Percentiles rank a stretch among this genome's conserved stretches.
phyloP scores from a whole-genome alignment of 2,113 vertebrate species.

The Danionella cerebrum region DNA sequence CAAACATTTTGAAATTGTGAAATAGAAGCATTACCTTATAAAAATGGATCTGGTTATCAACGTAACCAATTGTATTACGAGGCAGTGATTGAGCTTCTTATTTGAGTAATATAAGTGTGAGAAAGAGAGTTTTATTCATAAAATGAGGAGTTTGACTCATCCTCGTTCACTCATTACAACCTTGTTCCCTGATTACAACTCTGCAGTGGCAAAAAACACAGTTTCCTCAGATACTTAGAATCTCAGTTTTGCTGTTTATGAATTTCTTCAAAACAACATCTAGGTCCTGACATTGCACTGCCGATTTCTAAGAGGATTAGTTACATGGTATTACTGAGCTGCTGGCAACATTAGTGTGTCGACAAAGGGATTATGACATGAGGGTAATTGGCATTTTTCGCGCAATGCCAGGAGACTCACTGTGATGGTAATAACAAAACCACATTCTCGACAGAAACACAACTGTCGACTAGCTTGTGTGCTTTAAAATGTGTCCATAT shows the following conservation, averaged over 20 bases:
- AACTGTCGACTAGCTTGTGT: too few relatives aligned
- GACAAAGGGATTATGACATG: conserved; percentile 10
- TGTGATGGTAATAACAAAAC: neutral
- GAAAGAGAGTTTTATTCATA: too few relatives aligned
- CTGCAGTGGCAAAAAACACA: neutral
- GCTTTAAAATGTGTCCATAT: too few relatives aligned
- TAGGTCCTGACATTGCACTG: conserved; percentile 8
- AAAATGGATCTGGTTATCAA: too few relatives aligned
- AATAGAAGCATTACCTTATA: too few relatives aligned
- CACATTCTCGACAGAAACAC: too few relatives aligned
- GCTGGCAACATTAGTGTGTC: conserved; percentile 12
- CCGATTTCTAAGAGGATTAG: conserved; percentile 29
- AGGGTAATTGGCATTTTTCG: conserved; percentile 20
- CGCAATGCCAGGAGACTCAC: neutral
- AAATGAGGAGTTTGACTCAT: too few relatives aligned
- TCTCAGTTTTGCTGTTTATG: neutral
- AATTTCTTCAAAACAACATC: conserved; percentile 2
- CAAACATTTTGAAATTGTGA: too few relatives aligned
- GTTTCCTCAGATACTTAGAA: neutral
- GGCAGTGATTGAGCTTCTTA: too few relatives aligned
- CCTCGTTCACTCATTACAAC: too few relatives aligned
- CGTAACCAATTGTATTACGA: too few relatives aligned
- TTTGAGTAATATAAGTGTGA: too few relatives aligned
- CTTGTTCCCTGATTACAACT: neutral
- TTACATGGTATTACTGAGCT: conserved; percentile 18